Evolutionary conservation across 2,113 vertebrate species (phyloP).

Genomic region (human (Homo sapiens)): DNA sequence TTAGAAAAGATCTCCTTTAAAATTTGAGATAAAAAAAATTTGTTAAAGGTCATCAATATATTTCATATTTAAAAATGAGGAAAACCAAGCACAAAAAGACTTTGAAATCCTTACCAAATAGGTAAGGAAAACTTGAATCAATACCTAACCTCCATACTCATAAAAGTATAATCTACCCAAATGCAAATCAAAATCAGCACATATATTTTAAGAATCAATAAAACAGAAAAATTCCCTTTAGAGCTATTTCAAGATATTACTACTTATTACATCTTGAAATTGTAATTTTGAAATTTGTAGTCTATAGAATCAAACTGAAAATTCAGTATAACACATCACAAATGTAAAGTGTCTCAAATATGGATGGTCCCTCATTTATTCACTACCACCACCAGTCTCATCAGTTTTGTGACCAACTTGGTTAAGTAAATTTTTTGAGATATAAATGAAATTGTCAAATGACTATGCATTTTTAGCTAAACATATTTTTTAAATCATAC

Average conservation of each 20-base stretch:
- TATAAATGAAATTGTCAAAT: not conserved
- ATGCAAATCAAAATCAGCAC: not conserved
- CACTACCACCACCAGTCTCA: not conserved
- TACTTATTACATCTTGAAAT: not conserved
- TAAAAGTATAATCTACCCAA: not conserved
- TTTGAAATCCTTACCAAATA: conserved; percentile 27
- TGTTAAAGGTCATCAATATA: not conserved
- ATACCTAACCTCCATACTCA: not conserved
- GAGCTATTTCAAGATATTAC: not conserved
- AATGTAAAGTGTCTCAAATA: not conserved
- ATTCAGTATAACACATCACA: not conserved
- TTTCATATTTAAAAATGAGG: conserved; percentile 45
- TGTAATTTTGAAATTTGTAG: not conserved
- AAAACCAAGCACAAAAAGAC: not conserved
- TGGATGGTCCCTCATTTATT: not conserved
- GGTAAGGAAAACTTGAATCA: not conserved
- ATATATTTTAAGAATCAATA: conserved; percentile 4
- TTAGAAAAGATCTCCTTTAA: conserved; percentile 35
- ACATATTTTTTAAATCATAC: not conserved
- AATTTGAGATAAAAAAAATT: not conserved
- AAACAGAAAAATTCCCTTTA: not conserved
- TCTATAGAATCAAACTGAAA: conserved; percentile 19
- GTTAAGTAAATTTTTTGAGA: conserved; percentile 6
- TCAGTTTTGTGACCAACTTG: not conserved
- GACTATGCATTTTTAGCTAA: not conserved